Base-by-base conservation (phyloP, 1,140 invertebrate species). In the Drosophila pseudoobscura region DNA sequence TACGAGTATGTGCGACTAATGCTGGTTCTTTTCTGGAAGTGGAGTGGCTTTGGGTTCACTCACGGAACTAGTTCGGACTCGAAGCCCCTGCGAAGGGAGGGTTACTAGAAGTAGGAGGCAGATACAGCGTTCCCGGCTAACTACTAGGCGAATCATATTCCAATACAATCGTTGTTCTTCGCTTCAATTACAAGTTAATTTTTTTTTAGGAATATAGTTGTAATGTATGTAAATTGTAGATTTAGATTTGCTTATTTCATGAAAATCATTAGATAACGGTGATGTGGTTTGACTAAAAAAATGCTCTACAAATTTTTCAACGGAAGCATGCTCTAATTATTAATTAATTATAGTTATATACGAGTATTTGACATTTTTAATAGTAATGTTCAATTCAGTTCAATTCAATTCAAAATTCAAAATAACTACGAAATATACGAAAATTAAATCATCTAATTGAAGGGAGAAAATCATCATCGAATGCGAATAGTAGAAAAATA, bases 161-260 rank as follows among this genome's bases (percentile, higher is more conserved):
- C 83, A 87, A 87, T 87, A 87, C 82, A 82, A 82, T 78, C 70
- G 57, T 87, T 76, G 49, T 26, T 71, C 71, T 63, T 47, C 65
- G 46, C 60, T 78, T 78, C 65, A 55, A 44, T 46, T 70, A 74
- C 29, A 15, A 59, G 35, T 51, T 54, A 49, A 59, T 60, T 60
- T 55, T 52, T n/a, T 31, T 74, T 41, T 56, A 74, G 20, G 39
- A 35, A 31, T 54, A 29, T 22, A 41, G 39, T 45, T 29, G 3
- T 39, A 53, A 53, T 53, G 51, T 17, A 52, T 39, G 51, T 39
- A 22, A 6, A 41, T 47, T 20, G 8, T 20, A 11, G n/a, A 22
- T 46, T 47, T 47, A 39, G 26, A 53, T 24, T 69, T 44, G 20
- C 24, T 50, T 55, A 69, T 6, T 49, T 50, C 63, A 70, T 69